A percentile compares a stretch with the other conserved stretches of the same genome.
phyloP scores from a whole-genome alignment of 2,113 vertebrate genomes.

The Dolichallabes microphthalmus region DNA sequence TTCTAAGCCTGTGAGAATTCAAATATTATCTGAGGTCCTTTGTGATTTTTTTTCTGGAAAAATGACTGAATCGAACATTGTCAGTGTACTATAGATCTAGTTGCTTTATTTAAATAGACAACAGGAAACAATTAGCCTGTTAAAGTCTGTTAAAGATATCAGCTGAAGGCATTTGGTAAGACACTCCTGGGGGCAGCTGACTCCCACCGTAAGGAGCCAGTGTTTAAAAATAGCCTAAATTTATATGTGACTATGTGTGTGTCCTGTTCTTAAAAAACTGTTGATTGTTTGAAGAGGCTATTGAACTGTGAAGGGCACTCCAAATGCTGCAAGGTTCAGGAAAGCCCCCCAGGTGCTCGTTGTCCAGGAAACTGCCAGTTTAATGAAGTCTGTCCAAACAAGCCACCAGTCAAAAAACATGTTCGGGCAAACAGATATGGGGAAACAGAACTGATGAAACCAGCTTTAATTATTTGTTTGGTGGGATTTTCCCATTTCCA shows the following conservation, averaged over 20 bases:
- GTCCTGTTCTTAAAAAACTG: slow-evolving; percentile 24
- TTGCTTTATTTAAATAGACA: slow-evolving; percentile 62
- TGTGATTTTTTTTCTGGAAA: slow-evolving; percentile 52
- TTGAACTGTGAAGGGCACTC: slow-evolving; percentile 52
- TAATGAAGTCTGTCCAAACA: slow-evolving; percentile 18
- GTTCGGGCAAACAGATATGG: background rate
- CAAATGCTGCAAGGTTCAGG: slow-evolving; percentile 41
- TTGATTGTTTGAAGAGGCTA: slow-evolving; percentile 55
- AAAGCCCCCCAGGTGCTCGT: slow-evolving; percentile 35
- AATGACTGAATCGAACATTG: slow-evolving; percentile 55
- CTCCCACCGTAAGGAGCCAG: slow-evolving; percentile 35
- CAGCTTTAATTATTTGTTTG: background rate
- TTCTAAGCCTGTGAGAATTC: slow-evolving; percentile 39
- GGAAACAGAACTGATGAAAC: background rate
- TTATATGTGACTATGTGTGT: slow-evolving; percentile 41
- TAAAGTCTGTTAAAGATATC: slow-evolving; percentile 55
- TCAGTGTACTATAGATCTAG: slow-evolving; percentile 29
- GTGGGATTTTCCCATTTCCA: background rate
- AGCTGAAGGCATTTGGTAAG: slow-evolving; percentile 30
- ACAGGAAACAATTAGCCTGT: slow-evolving; percentile 49
- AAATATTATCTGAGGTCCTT: slow-evolving; percentile 40
- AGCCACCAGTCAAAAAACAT: background rate
- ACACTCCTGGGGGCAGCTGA: slow-evolving; percentile 58
- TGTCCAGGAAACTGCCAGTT: slow-evolving; percentile 43
- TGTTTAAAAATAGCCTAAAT: slow-evolving; percentile 63